Conservation (phyloP, 2,888 invertebrate species). For the Pachycephus smyrnensis region DNA sequence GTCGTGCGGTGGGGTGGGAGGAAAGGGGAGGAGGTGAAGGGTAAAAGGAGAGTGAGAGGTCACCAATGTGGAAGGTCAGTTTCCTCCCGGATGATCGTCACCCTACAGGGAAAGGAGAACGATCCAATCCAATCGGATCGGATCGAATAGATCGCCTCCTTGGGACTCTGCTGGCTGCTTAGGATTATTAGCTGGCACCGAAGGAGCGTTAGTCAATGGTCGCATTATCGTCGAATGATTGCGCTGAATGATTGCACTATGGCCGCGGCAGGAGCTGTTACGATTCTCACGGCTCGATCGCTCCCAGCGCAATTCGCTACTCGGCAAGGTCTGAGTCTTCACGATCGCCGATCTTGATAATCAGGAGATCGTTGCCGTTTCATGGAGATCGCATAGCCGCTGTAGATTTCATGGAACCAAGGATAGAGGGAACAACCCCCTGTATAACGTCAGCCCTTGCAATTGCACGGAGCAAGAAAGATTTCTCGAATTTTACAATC, state of each 20-base stretch:
- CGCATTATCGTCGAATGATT: neutral
- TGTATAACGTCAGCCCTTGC: neutral
- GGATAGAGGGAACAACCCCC: neutral
- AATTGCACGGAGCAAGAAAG: neutral
- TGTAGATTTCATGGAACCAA: neutral
- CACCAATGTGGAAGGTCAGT: conserved; percentile 3
- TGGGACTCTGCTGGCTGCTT: neutral
- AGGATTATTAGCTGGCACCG: neutral
- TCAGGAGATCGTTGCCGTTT: conserved; percentile 31
- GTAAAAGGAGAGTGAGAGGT: neutral
- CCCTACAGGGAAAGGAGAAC: neutral
- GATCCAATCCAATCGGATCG: neutral
- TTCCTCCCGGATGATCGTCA: neutral
- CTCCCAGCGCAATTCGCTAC: conserved; percentile 23
- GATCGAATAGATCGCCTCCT: neutral
- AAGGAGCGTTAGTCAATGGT: neutral
- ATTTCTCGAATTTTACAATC: neutral
- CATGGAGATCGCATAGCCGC: neutral
- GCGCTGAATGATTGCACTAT: neutral
- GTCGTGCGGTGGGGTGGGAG: neutral
- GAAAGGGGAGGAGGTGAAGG: neutral
- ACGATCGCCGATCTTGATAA: conserved; percentile 50
- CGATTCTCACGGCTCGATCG: conserved; percentile 53
- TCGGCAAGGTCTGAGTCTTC: conserved; percentile 39
- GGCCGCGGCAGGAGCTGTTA: conserved; percentile 32